Percentiles rank a stretch among this genome's conserved stretches.
Conservation (phyloP, 2,797 vertebrate species). For the Iguana delicatissima region DNA sequence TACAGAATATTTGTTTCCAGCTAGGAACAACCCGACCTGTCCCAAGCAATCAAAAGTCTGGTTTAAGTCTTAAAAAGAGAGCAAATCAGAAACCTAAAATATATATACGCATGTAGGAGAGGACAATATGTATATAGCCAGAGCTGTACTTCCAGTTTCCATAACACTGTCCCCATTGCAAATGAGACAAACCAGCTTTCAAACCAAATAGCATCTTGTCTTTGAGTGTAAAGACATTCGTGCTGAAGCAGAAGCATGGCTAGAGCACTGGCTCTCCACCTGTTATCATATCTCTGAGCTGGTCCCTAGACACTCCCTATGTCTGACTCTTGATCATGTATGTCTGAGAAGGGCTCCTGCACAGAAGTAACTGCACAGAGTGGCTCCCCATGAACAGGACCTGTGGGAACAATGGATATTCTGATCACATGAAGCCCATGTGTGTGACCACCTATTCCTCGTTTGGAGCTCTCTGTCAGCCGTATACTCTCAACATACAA, state of each 20-base stretch:
- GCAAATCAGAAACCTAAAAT: neutral
- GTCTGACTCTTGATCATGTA: neutral
- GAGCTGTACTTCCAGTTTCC: neutral
- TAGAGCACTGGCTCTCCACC: neutral
- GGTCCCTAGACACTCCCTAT: neutral
- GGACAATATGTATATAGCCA: neutral
- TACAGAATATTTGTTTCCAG: neutral
- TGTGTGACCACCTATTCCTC: neutral
- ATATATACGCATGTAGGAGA: neutral
- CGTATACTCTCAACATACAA: neutral
- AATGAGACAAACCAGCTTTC: neutral
- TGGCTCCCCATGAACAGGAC: neutral
- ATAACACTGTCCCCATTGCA: neutral
- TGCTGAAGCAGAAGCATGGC: neutral
- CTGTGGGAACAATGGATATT: neutral
- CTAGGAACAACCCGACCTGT: neutral
- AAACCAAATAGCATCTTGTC: neutral
- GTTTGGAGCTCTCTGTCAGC: neutral
- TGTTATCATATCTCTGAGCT: neutral
- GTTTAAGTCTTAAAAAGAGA: neutral
- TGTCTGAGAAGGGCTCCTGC: neutral
- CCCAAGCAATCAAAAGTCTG: neutral
- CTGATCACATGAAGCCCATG: neutral
- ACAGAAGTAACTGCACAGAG: neutral
- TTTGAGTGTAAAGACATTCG: neutral